Conservation (phyloP, 2,113 vertebrate species). For the Alligator sinensis region DNA sequence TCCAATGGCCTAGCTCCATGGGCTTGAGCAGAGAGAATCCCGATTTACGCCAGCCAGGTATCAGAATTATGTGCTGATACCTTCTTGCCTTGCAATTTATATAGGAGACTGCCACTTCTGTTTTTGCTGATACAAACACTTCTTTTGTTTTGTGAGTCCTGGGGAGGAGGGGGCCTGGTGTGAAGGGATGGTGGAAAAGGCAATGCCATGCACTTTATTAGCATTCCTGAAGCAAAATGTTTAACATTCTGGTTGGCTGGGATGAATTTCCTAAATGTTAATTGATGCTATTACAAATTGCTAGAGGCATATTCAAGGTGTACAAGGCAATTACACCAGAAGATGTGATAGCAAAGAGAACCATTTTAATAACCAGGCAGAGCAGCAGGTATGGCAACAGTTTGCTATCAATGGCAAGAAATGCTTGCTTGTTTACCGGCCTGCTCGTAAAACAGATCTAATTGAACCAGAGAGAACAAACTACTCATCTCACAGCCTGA, state of each 20-base stretch:
- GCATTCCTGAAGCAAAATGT: conserved; percentile 55
- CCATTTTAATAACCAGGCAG: not conserved
- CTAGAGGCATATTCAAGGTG: conserved; percentile 46
- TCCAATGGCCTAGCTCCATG: not conserved
- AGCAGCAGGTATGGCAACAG: not conserved
- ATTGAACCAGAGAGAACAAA: not conserved
- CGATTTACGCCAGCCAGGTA: fast-evolving
- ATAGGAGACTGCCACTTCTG: not conserved
- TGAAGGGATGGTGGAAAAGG: not conserved
- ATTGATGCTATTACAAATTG: conserved; percentile 59
- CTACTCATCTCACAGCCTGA: not conserved
- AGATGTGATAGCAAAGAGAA: not conserved
- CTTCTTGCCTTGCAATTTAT: not conserved
- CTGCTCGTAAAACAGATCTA: not conserved
- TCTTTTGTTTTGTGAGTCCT: not conserved
- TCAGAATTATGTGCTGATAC: not conserved
- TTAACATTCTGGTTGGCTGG: conserved; percentile 30
- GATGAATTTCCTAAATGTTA: conserved; percentile 72
- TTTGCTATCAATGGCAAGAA: not conserved
- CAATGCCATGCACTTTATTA: conserved; percentile 41
- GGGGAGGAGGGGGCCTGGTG: not conserved
- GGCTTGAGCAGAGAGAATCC: not conserved
- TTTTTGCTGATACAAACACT: not conserved
- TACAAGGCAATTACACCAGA: not conserved
- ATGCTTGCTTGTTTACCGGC: not conserved